These are phyloP conservation scores for Hirundo rustica DNA, from an alignment of 2,797 vertebrate genomes.

Conservation along the genomic window DNA sequence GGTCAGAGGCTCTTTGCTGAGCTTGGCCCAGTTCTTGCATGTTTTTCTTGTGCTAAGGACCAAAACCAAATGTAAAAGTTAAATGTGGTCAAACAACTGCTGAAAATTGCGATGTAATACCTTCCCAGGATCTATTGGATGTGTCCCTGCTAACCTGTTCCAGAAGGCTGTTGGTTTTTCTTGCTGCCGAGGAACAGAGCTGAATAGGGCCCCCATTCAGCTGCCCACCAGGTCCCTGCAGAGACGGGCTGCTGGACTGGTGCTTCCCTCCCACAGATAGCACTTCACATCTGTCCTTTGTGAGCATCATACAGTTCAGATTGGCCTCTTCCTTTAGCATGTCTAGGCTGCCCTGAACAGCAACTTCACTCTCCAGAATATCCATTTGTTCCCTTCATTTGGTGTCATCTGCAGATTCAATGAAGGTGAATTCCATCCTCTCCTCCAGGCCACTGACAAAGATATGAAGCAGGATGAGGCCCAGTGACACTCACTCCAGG, in stretches of 20 bases:
- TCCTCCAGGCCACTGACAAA: background rate
- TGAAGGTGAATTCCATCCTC: background rate
- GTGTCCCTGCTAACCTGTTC: background rate
- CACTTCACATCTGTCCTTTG: background rate
- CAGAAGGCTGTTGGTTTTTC: background rate
- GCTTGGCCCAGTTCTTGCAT: background rate
- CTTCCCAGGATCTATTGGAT: background rate
- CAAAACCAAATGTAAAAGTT: background rate
- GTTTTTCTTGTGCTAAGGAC: background rate
- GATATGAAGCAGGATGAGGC: background rate
- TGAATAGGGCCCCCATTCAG: background rate
- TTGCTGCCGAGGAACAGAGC: background rate
- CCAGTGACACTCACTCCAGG: background rate
- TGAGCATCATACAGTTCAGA: background rate
- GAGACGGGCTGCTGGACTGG: background rate
- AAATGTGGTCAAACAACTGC: background rate
- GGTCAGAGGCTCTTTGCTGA: background rate
- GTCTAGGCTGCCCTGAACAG: background rate
- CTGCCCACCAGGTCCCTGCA: background rate
- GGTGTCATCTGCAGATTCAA: background rate
- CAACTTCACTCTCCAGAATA: background rate
- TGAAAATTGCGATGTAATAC: background rate
- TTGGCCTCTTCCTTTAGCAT: background rate
- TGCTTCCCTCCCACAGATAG: background rate
- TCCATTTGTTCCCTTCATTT: background rate